A percentile compares a stretch with the other conserved stretches of the same genome.
Evolutionary conservation across 2,797 vertebrate species (phyloP).

Genomic region (Threskiornis aethiopicus): DNA sequence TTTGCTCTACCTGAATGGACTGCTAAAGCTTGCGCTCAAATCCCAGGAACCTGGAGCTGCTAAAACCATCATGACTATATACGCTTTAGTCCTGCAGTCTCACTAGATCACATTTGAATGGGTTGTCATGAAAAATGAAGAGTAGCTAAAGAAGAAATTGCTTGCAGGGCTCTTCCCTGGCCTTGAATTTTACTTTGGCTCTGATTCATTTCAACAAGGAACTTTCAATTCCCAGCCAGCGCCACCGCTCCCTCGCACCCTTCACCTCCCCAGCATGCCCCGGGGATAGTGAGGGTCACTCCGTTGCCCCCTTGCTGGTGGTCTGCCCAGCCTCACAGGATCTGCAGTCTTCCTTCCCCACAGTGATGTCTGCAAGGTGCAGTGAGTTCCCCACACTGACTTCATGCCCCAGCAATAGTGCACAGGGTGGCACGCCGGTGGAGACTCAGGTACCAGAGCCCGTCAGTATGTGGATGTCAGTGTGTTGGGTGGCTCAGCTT

Average conservation of each 20-base stretch:
- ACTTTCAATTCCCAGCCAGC: background rate
- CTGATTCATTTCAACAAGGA: background rate
- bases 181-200: background rate
- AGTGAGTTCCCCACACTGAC: background rate
- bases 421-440: rapidly evolving
- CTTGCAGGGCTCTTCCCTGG: background rate
- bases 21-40: background rate
- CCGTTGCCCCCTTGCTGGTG: rapidly evolving
- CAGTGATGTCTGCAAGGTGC: background rate
- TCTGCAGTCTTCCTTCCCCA: background rate
- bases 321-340: background rate
- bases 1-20: background rate
- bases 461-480: rapidly evolving
- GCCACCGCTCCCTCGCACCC: background rate
- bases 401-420: too few species aligned
- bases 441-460: background rate
- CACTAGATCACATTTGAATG: background rate
- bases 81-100: background rate
- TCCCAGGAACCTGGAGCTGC: background rate
- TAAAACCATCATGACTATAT: background rate
- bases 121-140: background rate
- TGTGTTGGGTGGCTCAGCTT: background rate
- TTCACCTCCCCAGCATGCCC: background rate
- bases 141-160: background rate
- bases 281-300: background rate